A percentile compares a stretch with the other conserved stretches of the same genome.
Evolutionary conservation across 2,888 invertebrate genomes (phyloP).

Genomic region (Oscheius onirici): DNA sequence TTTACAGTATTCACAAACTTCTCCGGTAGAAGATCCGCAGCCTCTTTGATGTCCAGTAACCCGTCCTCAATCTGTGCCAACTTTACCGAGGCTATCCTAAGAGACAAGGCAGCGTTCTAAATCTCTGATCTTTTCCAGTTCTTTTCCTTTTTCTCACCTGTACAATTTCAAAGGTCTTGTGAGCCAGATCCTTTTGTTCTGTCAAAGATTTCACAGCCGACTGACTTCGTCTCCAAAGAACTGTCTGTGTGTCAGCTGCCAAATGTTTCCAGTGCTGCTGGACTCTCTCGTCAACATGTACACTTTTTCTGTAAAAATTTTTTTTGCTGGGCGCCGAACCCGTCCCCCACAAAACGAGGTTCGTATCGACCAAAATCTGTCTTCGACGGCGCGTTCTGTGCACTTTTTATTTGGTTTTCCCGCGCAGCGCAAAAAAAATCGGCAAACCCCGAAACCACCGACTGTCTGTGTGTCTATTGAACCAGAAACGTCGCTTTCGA

Average conservation of each 20-base stretch:
- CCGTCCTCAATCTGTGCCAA: conserved; percentile 9
- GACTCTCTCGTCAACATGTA: conserved; percentile 25
- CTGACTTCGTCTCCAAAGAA: conserved; percentile 11
- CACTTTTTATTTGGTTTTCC: conserved; percentile 31
- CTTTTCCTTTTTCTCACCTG: conserved; percentile 11
- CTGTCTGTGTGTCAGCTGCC: conserved; percentile 1
- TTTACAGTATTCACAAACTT: background rate
- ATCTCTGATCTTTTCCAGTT: background rate
- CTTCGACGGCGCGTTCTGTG: background rate
- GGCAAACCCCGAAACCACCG: background rate
- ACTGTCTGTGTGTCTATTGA: background rate
- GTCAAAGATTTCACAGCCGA: conserved; percentile 6
- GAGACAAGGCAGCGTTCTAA: conserved; percentile 16
- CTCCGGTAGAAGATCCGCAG: background rate
- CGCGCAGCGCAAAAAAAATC: conserved; percentile 13
- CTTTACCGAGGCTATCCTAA: background rate
- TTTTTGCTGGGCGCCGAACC: background rate
- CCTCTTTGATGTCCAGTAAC: conserved; percentile 6
- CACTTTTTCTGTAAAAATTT: conserved; percentile 9
- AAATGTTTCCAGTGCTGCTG: conserved; percentile 23
- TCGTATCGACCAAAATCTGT: no score
- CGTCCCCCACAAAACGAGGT: conserved; percentile 9
- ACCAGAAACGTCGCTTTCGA: background rate
- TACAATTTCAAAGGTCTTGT: background rate
- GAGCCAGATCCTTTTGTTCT: conserved; percentile 8